Evolutionary conservation across 2,888 invertebrate genomes (phyloP), one percentile per base, ranked within the genome.

Genomic region (Lasioglossum vierecki): DNA sequence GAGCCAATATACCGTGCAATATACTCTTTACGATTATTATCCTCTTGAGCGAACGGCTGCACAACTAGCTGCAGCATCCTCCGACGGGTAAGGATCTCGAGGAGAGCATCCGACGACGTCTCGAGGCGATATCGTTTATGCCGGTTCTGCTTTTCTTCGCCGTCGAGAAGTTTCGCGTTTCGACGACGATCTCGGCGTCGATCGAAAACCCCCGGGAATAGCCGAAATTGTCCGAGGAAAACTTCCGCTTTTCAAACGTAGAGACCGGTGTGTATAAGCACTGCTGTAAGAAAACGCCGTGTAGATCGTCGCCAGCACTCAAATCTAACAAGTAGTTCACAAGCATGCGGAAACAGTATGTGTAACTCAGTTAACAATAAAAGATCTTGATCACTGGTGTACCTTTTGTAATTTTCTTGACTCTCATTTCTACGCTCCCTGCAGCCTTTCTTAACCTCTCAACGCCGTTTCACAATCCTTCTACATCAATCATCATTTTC

Each of bases 361-460:
- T 93, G 91, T 93, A 92, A 91, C 86, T 89, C 88, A 89, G 91
- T 88, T 92, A 93, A 92, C 91, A 93, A 93, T 93, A 93, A 93
- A 84, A 93, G 68, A 89, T 90, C 89, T 90, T 93, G 91, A 93
- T 89, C 89, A 88, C 89, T 91, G 89, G 60, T 78, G 68, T 75
- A 76, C 39, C 41, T 60, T 1, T 13, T 13, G 11, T 35, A 1
- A 60, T 73, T 30, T 60, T 49, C 22, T 30, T 39, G 15, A 26
- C n/a, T 8, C 39, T 39, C 35, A 18, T 46, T n/a, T 71, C 39
- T 41, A 53, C 9, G 8, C 9, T 22, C 53, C 22, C 22, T 22
- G 22, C 22, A 8, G 18, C 18, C 53, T 22, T 22, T 3, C 53
- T 53, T 22, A 53, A 53, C 53, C 53, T 53, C 8, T 22, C 53